Evolutionary conservation across 2,888 invertebrate species (phyloP).

Genomic region (Hypomecis atomaria): DNA sequence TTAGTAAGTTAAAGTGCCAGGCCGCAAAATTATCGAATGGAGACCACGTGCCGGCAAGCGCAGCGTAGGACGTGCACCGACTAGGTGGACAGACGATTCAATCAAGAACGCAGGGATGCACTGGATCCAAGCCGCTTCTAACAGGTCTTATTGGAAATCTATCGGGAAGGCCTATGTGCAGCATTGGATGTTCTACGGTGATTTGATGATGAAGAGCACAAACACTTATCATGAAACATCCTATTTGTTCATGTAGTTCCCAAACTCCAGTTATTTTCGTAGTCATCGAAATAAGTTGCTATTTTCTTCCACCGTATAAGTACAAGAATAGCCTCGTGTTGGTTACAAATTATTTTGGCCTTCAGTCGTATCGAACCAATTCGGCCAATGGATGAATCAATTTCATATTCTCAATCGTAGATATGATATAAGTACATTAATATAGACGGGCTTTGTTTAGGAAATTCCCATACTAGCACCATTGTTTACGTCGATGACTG

Average conservation of each 20-base stretch:
- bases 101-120: too few species aligned
- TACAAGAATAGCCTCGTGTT: constrained; percentile 11
- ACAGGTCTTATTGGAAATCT: too few species aligned
- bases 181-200: too few species aligned
- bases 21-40: too few species aligned
- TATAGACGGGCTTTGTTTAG: neutral
- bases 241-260: neutral
- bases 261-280: neutral
- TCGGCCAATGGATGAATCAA: constrained; percentile 13
- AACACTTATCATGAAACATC: too few species aligned
- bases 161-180: neutral
- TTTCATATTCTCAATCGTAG: constrained; percentile 24
- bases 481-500: constrained; percentile 2
- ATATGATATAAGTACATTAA: constrained; percentile 18
- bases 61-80: too few species aligned
- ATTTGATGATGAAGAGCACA: too few species aligned
- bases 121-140: too few species aligned
- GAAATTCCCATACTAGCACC: constrained; percentile 16
- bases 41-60: too few species aligned
- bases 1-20: too few species aligned
- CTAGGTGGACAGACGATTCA: too few species aligned
- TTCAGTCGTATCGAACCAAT: constrained; percentile 22
- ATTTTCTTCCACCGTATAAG: constrained; percentile 10
- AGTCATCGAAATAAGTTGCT: neutral
- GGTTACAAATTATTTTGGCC: constrained; percentile 28